These are phyloP conservation scores for Drosophila aff. DNA, from an alignment of 1,140 invertebrate genomes.

Conservation along the genomic window DNA sequence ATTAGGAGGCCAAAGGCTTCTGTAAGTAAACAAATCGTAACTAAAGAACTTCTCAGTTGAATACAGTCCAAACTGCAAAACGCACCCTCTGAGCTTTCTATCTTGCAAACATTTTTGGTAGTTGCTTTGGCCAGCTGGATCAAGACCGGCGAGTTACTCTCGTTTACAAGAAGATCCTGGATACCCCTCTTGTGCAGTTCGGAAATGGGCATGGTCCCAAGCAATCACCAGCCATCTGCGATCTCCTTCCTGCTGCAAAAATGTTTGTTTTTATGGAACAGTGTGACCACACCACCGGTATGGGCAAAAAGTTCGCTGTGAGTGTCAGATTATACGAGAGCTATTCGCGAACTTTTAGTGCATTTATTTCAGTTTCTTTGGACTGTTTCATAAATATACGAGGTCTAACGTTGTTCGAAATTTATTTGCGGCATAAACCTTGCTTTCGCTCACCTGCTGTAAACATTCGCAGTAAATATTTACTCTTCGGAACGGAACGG, in stretches of 20 bases:
- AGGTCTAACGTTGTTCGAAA: background rate
- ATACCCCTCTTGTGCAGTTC: slow-evolving; percentile 47
- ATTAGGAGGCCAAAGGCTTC: slow-evolving; percentile 85
- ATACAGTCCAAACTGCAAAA: background rate
- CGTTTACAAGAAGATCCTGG: slow-evolving; percentile 55
- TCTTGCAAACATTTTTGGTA: slow-evolving; percentile 63
- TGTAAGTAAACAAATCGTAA: slow-evolving; percentile 63
- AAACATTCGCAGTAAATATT: slow-evolving; percentile 58
- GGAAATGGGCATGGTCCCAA: slow-evolving; percentile 57
- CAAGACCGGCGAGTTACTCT: slow-evolving; percentile 51
- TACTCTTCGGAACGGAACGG: slow-evolving; percentile 44
- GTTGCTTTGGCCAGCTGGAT: slow-evolving; percentile 61
- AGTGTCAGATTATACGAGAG: background rate
- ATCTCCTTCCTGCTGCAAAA: background rate
- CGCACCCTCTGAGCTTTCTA: slow-evolving; percentile 53
- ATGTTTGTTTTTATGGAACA: background rate
- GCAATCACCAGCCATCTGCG: background rate
- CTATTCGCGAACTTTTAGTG: background rate
- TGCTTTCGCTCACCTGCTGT: slow-evolving; percentile 2
- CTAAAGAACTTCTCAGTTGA: background rate
- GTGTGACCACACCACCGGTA: background rate
- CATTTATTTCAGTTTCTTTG: background rate
- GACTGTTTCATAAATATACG: background rate
- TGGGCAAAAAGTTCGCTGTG: background rate
- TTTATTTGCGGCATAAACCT: slow-evolving; percentile 27